phyloP scores from a whole-genome alignment of 2,888 invertebrate species.

The Flexamia atlantica region DNA sequence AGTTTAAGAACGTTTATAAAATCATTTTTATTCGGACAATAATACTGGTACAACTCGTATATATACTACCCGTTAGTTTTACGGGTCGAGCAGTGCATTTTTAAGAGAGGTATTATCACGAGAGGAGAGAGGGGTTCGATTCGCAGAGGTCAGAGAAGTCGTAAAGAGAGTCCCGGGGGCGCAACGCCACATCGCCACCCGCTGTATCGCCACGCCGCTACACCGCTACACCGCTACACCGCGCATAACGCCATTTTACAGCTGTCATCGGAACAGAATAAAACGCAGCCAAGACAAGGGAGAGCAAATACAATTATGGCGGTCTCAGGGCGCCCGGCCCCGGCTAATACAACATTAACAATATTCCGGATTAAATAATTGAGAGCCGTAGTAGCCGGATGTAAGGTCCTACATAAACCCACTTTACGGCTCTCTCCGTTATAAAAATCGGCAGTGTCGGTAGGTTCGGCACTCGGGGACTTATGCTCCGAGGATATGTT shows the following conservation, averaged over 20 bases:
- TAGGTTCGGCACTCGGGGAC: constrained; percentile 52
- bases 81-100: not conserved
- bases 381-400: constrained; percentile 53
- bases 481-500: constrained; percentile 56
- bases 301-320: constrained; percentile 59
- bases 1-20: too few species aligned
- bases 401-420: constrained; percentile 58
- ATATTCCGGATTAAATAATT: constrained; percentile 60
- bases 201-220: too few species aligned
- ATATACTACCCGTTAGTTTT: too few species aligned
- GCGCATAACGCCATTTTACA: constrained; percentile 52
- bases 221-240: not conserved
- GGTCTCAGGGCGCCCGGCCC: constrained; percentile 55
- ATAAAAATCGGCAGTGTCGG: constrained; percentile 61
- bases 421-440: constrained; percentile 59
- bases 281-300: constrained; percentile 55
- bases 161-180: constrained; percentile 19
- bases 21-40: too few species aligned
- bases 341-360: constrained; percentile 58
- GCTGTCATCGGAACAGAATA: constrained; percentile 54
- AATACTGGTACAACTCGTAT: too few species aligned
- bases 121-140: not conserved
- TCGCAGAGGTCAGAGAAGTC: constrained; percentile 3
- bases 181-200: too few species aligned
- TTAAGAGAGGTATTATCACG: not conserved